Percentiles rank a stretch among this genome's conserved stretches.
Conservation (phyloP, 2,113 vertebrate genomes). For the Abramis brama region DNA sequence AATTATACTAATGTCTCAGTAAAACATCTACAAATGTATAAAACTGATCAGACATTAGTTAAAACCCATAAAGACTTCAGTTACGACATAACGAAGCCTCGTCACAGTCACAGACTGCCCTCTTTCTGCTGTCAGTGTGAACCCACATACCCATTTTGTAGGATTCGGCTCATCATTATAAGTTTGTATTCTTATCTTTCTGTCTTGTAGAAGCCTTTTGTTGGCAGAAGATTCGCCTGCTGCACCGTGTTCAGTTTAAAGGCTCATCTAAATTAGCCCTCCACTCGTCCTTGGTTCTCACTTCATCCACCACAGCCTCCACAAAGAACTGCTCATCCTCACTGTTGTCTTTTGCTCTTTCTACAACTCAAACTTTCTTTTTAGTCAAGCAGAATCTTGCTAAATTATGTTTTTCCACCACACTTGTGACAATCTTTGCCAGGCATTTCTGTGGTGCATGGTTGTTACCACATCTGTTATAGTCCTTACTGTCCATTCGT, state of each 20-base stretch:
- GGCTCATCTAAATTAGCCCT: background rate
- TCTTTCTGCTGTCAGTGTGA: no score
- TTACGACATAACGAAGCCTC: no score
- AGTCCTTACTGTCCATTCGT: no score
- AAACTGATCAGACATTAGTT: no score
- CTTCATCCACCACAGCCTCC: background rate
- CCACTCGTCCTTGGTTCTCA: background rate
- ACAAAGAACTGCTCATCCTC: background rate
- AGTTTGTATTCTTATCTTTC: background rate
- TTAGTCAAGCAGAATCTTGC: background rate
- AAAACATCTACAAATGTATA: no score
- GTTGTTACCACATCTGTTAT: no score
- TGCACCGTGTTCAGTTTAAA: background rate
- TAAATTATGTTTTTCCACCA: background rate
- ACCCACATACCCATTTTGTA: background rate
- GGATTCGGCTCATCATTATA: background rate
- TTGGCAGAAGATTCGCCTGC: background rate
- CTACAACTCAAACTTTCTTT: background rate
- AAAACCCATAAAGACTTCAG: no score
- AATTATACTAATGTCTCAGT: no score
- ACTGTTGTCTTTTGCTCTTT: background rate
- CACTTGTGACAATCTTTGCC: no score
- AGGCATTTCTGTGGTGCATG: no score
- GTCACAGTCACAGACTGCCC: no score
- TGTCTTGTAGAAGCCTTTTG: background rate